A percentile compares a stretch with the other conserved stretches of the same genome.
These are phyloP conservation scores for Aporophyla lueneburgensis DNA, from an alignment of 2,888 invertebrate genomes.

Conservation along the genomic window DNA sequence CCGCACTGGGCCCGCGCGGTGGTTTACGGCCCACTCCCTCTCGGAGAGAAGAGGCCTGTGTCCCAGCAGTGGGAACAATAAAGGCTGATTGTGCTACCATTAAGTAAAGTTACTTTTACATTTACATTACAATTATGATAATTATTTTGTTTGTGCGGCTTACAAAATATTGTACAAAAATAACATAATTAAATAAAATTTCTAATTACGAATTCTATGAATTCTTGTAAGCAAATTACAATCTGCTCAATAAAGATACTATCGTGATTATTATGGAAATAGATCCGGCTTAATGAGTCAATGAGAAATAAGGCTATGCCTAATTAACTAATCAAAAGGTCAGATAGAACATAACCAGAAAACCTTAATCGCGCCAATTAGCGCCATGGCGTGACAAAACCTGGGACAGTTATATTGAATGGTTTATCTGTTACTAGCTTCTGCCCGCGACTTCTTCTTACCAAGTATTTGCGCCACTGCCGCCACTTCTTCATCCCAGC, in stretches of 20 bases:
- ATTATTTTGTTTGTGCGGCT: constrained; percentile 9
- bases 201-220: constrained; percentile 1
- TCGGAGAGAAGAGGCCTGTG: no score
- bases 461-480: no score
- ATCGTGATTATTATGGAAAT: constrained; percentile 29
- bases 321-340: constrained; percentile 64
- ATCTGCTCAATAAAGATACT: constrained; percentile 34
- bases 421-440: constrained; percentile 30
- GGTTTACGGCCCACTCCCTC: no score
- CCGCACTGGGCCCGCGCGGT: no score
- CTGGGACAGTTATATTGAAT: constrained; percentile 31
- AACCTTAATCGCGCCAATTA: constrained; percentile 42
- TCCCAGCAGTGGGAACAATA: no score
- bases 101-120: not conserved
- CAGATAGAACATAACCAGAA: constrained; percentile 31
- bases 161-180: not conserved
- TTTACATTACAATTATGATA: not conserved
- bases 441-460: no score
- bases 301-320: constrained; percentile 61
- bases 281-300: constrained; percentile 26
- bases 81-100: not conserved
- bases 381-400: constrained; percentile 54
- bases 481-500: no score
- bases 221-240: constrained; percentile 11
- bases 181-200: not conserved